Evolutionary conservation across 2,797 vertebrate genomes (phyloP), one percentile per base, ranked within the genome.

Genomic region (Cottoperca gobio): DNA sequence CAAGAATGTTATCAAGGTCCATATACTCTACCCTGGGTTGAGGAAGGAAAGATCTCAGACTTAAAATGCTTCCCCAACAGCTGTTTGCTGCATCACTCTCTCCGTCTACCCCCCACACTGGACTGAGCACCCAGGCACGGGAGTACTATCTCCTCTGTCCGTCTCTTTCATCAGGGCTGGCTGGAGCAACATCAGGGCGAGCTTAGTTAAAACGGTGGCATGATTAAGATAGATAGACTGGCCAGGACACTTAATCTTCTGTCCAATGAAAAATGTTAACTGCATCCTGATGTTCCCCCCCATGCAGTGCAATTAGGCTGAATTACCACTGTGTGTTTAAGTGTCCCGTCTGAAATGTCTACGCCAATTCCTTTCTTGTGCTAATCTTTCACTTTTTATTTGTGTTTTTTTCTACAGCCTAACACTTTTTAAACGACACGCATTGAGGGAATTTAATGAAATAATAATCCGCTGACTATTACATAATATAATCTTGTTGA

Each of bases 241-340:
- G 81, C 65, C 12, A 8, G 89, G 79, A 92, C 77, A 76, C 89
- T 94, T 93, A 86, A 93, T 94, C 92, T 92, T 84, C 82, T 83
- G 88, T 86, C 88, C 73, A 67, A 90, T 92, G 88, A 94, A 94
- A 95, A 92, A 93, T 94, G 93, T 92, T 94, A 95, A 95, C 84
- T 93, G 91, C 91, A 90, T 94, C 94, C 93, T 86, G 81, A 94
- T 94, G 94, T 91, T 43, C 37, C 54, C 42, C 53, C 65, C 61
- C 48, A 58, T 72, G 73, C 55, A 13, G 79, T 8, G 65, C 72
- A 89, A 92, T 94, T 91, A 92, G 52, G 23, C 63, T 72, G 72
- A 92, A 92, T 91, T 91, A 93, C 88, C 79, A 75, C 69, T 78
- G 78, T 82, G 71, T 72, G 75, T 70, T 92, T 82, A 75, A 83